Evolutionary conservation across 2,113 vertebrate species (phyloP).

Genomic region (Abramis brama): DNA sequence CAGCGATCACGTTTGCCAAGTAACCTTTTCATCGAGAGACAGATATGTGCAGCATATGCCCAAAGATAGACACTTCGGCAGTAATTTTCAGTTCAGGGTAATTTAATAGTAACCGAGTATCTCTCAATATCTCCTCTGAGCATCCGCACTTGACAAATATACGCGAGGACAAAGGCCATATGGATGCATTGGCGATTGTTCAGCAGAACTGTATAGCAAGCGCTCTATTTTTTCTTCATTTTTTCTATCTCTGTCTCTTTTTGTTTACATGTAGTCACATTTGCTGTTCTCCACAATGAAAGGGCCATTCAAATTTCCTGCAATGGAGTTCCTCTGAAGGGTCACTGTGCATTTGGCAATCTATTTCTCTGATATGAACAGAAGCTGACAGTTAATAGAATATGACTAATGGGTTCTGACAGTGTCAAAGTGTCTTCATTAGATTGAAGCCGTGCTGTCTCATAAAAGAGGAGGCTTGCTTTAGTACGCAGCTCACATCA

Average conservation of each 20-base stretch:
- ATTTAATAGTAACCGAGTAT: conserved; percentile 61
- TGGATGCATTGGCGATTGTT: conserved; percentile 4
- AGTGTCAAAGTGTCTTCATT: conserved; percentile 69
- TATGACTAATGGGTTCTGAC: conserved; percentile 76
- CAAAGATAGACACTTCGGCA: conserved; percentile 47
- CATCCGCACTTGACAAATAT: not conserved
- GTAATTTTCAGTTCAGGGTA: conserved; percentile 57
- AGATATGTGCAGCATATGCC: conserved; percentile 24
- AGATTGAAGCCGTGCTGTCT: conserved; percentile 41
- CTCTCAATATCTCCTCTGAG: conserved; percentile 33
- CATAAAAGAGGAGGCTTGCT: conserved; percentile 24
- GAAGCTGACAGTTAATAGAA: conserved; percentile 68
- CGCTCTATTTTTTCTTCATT: conserved; percentile 2
- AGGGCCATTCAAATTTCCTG: conserved; percentile 36
- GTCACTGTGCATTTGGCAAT: conserved; percentile 15
- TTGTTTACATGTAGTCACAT: conserved; percentile 48
- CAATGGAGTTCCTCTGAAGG: conserved; percentile 35
- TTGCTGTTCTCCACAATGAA: conserved; percentile 29
- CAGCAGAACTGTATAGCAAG: not conserved
- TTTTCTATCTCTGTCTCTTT: not conserved
- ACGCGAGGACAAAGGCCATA: conserved; percentile 41
- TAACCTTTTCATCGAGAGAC: conserved; percentile 60
- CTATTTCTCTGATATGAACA: conserved; percentile 44
- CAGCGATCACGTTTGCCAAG: conserved; percentile 44
- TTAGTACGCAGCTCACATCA: conserved; percentile 13